Evolutionary conservation across 2,113 vertebrate species (phyloP).

Genomic region (Epinephelus cyanopodus): DNA sequence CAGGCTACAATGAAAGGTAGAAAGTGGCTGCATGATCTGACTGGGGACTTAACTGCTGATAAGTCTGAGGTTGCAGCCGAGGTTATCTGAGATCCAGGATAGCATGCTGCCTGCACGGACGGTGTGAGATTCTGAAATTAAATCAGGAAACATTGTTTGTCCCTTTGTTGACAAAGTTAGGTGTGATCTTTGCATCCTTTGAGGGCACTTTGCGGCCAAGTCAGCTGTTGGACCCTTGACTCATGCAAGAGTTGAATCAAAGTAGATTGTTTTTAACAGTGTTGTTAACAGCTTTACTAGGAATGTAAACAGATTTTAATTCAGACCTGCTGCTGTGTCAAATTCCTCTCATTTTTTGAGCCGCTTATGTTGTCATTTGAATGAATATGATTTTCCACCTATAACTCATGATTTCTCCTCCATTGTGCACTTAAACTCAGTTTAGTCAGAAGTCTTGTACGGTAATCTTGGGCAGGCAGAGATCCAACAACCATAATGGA

Average conservation of each 20-base stretch:
- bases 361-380: slow-evolving; percentile 27
- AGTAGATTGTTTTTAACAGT: neutral
- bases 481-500: slow-evolving; percentile 64
- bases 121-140: slow-evolving; percentile 6
- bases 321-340: neutral
- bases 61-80: neutral
- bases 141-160: slow-evolving; percentile 6
- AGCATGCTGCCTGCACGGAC: neutral
- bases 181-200: slow-evolving; percentile 13
- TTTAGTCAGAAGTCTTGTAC: slow-evolving; percentile 57
- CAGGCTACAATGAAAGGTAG: neutral
- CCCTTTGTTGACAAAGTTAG: slow-evolving; percentile 1
- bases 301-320: neutral
- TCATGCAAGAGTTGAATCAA: neutral
- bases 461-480: slow-evolving; percentile 50
- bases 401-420: slow-evolving; percentile 47
- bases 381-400: slow-evolving; percentile 55
- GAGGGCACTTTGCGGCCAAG: neutral
- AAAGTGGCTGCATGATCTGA: slow-evolving; percentile 36
- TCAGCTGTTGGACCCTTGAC: slow-evolving; percentile 18
- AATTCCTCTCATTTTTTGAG: slow-evolving; percentile 54
- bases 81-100: slow-evolving; percentile 8
- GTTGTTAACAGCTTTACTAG: neutral
- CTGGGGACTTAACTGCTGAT: slow-evolving; percentile 21
- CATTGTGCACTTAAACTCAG: slow-evolving; percentile 56